Conservation (phyloP, 2,797 vertebrate genomes). For the Onychomys arenicola region DNA sequence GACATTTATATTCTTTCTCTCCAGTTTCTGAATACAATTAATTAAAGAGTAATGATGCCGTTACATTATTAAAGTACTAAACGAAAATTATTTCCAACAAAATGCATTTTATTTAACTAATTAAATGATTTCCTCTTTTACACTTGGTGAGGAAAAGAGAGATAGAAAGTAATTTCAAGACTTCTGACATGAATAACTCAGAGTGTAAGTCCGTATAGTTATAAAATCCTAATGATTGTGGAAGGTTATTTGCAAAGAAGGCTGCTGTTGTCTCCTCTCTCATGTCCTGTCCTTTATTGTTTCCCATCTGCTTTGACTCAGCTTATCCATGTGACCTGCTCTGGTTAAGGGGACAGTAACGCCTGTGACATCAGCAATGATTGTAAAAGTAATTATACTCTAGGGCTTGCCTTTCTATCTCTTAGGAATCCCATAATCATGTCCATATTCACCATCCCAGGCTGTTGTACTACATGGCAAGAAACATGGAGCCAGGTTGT, state of each 20-base stretch:
- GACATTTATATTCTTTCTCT: slow-evolving; percentile 71
- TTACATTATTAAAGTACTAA: slow-evolving; percentile 71
- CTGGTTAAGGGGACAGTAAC: slow-evolving; percentile 33
- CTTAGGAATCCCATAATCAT: not conserved
- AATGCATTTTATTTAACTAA: slow-evolving; percentile 67
- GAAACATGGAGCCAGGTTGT: slow-evolving; percentile 2
- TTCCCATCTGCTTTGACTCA: not conserved
- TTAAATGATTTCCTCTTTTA: slow-evolving; percentile 69
- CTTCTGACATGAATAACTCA: slow-evolving; percentile 55
- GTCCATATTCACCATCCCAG: not conserved
- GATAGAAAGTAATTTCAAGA: slow-evolving; percentile 57
- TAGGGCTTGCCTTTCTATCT: not conserved
- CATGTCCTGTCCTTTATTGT: not conserved
- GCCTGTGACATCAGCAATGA: slow-evolving; percentile 20
- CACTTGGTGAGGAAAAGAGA: slow-evolving; percentile 23
- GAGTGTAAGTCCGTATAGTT: slow-evolving; percentile 48
- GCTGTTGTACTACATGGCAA: not conserved
- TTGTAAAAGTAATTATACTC: not conserved
- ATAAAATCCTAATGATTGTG: slow-evolving; percentile 35
- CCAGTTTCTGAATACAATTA: slow-evolving; percentile 70
- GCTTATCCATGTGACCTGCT: not conserved
- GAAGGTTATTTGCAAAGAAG: slow-evolving; percentile 42
- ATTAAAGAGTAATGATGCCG: slow-evolving; percentile 69
- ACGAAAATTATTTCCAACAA: slow-evolving; percentile 73
- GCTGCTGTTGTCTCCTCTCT: slow-evolving; percentile 28